A percentile compares a stretch with the other conserved stretches of the same genome.
Evolutionary conservation across 2,797 vertebrate genomes (phyloP).

Genomic region (Rhabdophis nuchalis): DNA sequence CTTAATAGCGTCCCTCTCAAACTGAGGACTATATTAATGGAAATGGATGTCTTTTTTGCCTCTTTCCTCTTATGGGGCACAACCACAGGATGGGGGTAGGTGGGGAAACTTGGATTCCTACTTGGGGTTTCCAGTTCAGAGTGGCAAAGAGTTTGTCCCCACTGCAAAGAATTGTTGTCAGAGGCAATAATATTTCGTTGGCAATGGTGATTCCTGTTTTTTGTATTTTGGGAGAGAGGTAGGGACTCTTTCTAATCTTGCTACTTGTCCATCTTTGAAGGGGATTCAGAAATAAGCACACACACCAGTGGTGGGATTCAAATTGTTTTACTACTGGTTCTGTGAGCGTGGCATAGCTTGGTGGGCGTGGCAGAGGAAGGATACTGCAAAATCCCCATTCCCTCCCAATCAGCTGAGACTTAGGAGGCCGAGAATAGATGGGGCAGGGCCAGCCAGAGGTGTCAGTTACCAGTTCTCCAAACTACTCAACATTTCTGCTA

Average conservation of each 20-base stretch:
- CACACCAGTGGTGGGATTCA: no score
- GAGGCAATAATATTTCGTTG: background rate
- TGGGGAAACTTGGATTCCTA: background rate
- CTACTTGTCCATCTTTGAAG: background rate
- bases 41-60: background rate
- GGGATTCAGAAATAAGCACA: background rate
- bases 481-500: no score
- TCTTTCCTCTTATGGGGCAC: background rate
- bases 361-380: no score
- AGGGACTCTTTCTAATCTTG: background rate
- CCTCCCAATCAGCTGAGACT: no score
- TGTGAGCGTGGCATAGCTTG: no score
- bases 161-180: background rate
- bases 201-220: no score
- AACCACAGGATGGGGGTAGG: background rate
- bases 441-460: no score
- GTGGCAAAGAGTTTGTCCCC: background rate
- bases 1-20: constrained; percentile 7
- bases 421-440: no score
- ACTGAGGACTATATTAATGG: constrained; percentile 11
- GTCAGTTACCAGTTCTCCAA: no score
- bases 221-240: background rate
- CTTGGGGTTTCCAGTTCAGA: background rate
- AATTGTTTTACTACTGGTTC: no score
- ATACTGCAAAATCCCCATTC: no score